Evolutionary conservation across 2,888 invertebrate species (phyloP).

Genomic region (Meteorus cinctellus): DNA sequence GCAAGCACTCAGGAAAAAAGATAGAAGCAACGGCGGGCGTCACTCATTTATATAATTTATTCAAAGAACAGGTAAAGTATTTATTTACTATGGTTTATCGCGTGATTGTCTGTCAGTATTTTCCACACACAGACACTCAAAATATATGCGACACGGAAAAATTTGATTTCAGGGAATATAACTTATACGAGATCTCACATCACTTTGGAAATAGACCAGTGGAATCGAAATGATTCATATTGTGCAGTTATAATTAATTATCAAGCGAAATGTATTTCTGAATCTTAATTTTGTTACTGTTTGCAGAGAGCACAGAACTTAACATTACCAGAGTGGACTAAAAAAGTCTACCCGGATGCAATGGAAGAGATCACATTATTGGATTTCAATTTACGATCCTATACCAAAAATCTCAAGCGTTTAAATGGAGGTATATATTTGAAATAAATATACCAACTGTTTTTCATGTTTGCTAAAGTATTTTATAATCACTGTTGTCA

Average conservation of each 20-base stretch:
- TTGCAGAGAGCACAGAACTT: conserved; percentile 64
- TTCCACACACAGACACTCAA: not conserved
- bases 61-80: conserved; percentile 69
- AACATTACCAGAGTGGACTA: conserved; percentile 73
- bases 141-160: no score
- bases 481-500: not conserved
- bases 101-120: not conserved
- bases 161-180: no score
- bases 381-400: conserved; percentile 71
- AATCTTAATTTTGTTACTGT: not conserved
- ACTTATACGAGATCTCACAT: no score
- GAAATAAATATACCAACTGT: conserved; percentile 4
- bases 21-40: conserved; percentile 63
- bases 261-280: no score
- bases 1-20: conserved; percentile 68
- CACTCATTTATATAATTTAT: conserved; percentile 70
- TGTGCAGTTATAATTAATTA: no score
- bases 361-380: conserved; percentile 70
- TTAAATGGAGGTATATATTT: conserved; percentile 69
- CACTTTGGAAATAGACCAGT: no score
- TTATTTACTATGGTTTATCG: not conserved
- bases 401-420: conserved; percentile 67
- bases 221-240: no score
- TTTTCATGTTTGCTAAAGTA: not conserved
- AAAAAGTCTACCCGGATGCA: conserved; percentile 67